Base-by-base conservation (phyloP, 2,797 vertebrate species). In the Esox lucius region DNA sequence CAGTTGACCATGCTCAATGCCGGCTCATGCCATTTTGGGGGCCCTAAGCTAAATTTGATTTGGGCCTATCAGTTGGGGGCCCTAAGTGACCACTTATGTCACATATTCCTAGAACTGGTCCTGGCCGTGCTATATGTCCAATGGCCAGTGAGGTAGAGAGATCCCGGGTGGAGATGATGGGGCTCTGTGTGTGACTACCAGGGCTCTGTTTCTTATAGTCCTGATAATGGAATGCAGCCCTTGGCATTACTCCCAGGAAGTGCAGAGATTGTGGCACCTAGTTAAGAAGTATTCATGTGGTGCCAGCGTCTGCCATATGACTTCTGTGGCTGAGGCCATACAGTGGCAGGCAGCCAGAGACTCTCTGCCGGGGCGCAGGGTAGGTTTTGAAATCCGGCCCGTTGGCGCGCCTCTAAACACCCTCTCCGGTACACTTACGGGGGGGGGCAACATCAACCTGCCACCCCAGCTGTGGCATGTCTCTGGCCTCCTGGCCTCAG, bases 151-250 rank as follows among this genome's bases (percentile, higher is more conserved):
- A 6, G 22, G 24, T 61, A 13, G 22, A 11, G 53, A 59, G 53
- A 15, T 75, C 70, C 42, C 70, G 39, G 69, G 59, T 78, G 74
- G 70, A n/a, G 48, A 68, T 71, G 26, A 46, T 74, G 76, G 46
- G 73, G n/a, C 7, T 39, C 35, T 39, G 2, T 77, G 31, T 62
- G 35, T 80, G 73, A 80, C 84, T 86, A 4, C 87, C 9, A 12
- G 42, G 9, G 84, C 65, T 59, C 49, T 71, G 70, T 35, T 56
- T 71, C 65, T 75, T 31, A 75, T 69, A 39, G 66, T 68, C 73
- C 73, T 75, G 49, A 75, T 75, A 68, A 56, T 42, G 5, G n/a
- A 56, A 68, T 28, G 26, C 31, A 9, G 49, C 56, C 71, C 26
- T 66, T 68, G 73, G 73, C 66, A 59, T 35, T 19, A 28, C n/a